Evolutionary conservation across 2,113 vertebrate species (phyloP), one percentile per base, ranked within the genome.

Genomic region (Hyla sarda): DNA sequence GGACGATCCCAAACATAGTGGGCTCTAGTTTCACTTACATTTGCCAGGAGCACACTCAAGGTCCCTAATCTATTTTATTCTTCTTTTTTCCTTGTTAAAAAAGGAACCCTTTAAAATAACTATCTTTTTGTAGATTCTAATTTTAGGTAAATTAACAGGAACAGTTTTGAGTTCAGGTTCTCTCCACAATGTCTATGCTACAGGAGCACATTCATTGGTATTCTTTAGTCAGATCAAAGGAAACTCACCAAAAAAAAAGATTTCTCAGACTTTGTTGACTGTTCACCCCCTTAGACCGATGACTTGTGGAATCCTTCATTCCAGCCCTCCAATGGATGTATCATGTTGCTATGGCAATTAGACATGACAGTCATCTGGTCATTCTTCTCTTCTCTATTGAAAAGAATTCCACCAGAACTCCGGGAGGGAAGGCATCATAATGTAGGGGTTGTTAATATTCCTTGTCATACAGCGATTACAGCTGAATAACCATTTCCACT

Each of bases 391-490:
- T 32, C 19, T 28, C 23, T 50, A 48, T 48, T 25, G 72, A 74
- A 25, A 25, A 45, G 8, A 5, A 75, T 30, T 52, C 74, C 74
- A 30, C 48, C 67, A 71, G 32, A 71, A 11, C 9, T 37, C 32
- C 10, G 17, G 19, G 23, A 76, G 47, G 30, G 4, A 52, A 16
- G 45, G 7, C 6, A n/a, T 77, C 50, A 54, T 52, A 77, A 77
- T 77, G 28, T 52, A n/a, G 48, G 25, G 74, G 74, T 52, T 77
- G 48, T 77, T 77, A 52, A 52, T 77, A 19, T 30, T 52, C 47
- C 74, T 77, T 77, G 74, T 77, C 47, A 77, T 54, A 34, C 3
- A 13, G 25, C 32, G 74, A 77, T 52, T 77, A 54, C 74, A 23
- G 19, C 7, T 77, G 48, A 77, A 54, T 32, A 17, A 25, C n/a